Evolutionary conservation across 2,113 vertebrate species (phyloP), one percentile per base, ranked within the genome.

Genomic region (Rissa tridactyla): DNA sequence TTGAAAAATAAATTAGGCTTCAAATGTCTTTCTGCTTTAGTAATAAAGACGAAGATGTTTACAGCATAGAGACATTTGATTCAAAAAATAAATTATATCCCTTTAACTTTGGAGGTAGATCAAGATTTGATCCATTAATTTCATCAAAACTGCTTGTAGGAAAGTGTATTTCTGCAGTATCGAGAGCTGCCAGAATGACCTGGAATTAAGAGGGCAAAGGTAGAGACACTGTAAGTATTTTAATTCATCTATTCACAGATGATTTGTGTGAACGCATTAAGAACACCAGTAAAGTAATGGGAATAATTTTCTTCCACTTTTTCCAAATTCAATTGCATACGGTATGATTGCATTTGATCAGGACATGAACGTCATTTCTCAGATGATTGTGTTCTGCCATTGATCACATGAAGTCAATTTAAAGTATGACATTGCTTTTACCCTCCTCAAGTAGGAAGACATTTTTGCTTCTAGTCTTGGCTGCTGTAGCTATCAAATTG

Each of bases 361-460:
- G 54, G 66, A 86, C 34, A 36, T 69, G 86, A 92, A 78, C 7
- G 22, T 85, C 5, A 55, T 94, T 96, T 96, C 78, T 94, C 71
- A 94, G 78, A 81, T 68, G 52, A 64, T 32, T 94, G 36, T 92
- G 66, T 92, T 94, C 77, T 94, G 65, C 81, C 58, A 82, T 91
- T 94, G 95, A 89, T 97, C 66, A 58, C 77, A 46, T 23, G 29
- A 87, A 94, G 73, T 85, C 46, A 79, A 72, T 94, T 96, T 93
- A 57, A 93, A 87, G 44, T 69, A 86, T 91, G 88, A 62, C 57
- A 87, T 82, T 92, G 30, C 70, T 97, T 94, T 95, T 97, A 80
- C 83, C 88, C 94, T 91, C 66, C 25, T 94, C 62, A 61, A 32
- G 30, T 46, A 72, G 65, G 73, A 82, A 91, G 73, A 57, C 30